Base-by-base conservation (phyloP, 2,888 invertebrate genomes). In the Leptinotarsa juncta region DNA sequence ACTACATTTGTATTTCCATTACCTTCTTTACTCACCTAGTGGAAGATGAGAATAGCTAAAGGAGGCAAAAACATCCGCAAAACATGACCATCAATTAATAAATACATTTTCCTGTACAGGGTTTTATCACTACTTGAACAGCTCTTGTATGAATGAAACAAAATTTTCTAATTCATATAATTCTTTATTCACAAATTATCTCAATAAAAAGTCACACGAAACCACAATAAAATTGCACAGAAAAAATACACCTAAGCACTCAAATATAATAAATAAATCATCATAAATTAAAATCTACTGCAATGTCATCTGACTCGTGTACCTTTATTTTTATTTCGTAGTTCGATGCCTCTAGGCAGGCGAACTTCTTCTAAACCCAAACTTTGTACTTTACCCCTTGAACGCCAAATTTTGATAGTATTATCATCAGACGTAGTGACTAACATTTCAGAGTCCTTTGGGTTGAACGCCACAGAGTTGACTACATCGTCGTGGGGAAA, bases 381-480 rank as follows among this genome's bases (percentile, higher is more conserved):
- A 65, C 88, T 82, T 75, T 87, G 87, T 0, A 89, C 88, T 86
- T 88, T 89, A 0, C 89, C 87, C 67, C 89, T 86, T 77, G 90
- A 90, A 67, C 90, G 87, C 86, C 89, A 89, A 32, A 94, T 90
- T 89, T 95, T 95, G 69, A 96, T 91, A 5, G 92, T 92, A 83
- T 91, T 91, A 87, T 96, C 96, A 85, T 96, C 96, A 72, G 95
- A 95, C 14, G 94, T 94, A 7, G 95, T 94, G 10, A 96, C 93
- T 49, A 96, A 88, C 92, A 95, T 94, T 88, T 95, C 93, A 0
- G 94, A 91, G 88, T 96, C 94, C 76, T 89, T 89, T 0, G 95
- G 95, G 88, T 95, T 95, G 85, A 96, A 95, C 3, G 96, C 95
- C 1, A 96, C 95, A 23, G 94, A 94, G 88, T 95, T 96, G 0